Base-by-base conservation (phyloP, 2,113 vertebrate species). In the Leiothrix lutea region DNA sequence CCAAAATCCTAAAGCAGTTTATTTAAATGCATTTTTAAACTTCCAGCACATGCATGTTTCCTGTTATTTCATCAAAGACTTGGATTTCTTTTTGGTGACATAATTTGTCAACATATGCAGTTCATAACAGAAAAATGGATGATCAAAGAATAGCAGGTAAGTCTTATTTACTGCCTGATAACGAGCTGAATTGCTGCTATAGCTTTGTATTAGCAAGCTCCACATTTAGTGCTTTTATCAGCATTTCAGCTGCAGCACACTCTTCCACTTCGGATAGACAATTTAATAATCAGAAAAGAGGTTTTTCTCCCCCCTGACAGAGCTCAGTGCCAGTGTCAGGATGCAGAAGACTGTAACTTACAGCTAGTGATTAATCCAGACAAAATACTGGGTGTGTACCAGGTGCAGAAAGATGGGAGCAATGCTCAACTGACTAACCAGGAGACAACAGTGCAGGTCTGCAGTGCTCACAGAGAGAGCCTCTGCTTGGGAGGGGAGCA, bases 141-240 rank as follows among this genome's bases (percentile, higher is more conserved):
- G 96, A 97, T 97, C 97, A 97, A 97, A 97, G 96, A 92, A 56
- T 23, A 95, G 86, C 86, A 95, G 82, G 93, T 95, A 97, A 92
- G 36, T 92, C 94, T 96, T 91, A 93, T 92, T 93, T 92, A 94
- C 75, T 48, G 67, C 11, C 5, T 44, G 65, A 90, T 47, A 95
- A 69, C 25, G 38, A 96, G 61, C 81, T 88, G 95, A 97, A 91
- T 71, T 94, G 81, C 79, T 86, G 93, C 92, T 92, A 40, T 21
- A 78, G 86, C 77, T 92, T 86, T 58, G 72, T 80, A 56, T 94
- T 69, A 95, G 88, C 79, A 95, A 95, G 87, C 94, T 93, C 80
- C 35, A 15, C 62, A 23, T 91, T 95, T 86, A 54, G 78, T 50
- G 86, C 94, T 94, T 95, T 93, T 93, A 94, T 97, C 95, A 95